These are phyloP conservation scores for Sylvietta virens DNA, from an alignment of 2,113 vertebrate genomes.

Conservation along the genomic window DNA sequence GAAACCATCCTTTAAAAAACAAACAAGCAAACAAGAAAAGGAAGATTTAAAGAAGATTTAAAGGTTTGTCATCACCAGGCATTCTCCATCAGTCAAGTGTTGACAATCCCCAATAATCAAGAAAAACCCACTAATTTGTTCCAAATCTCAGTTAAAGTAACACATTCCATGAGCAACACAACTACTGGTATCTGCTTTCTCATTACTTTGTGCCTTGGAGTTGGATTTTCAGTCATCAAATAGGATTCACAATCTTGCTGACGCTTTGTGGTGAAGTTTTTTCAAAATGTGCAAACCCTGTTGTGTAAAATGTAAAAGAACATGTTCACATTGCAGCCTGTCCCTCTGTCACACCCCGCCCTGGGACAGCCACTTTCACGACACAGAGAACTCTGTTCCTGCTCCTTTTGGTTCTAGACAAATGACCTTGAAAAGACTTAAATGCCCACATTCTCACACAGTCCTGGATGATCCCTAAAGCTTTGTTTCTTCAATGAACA, in stretches of 20 bases:
- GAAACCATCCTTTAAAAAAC: neutral
- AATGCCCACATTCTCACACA: neutral
- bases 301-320: neutral
- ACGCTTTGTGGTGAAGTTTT: neutral
- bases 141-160: neutral
- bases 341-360: neutral
- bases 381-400: neutral
- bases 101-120: neutral
- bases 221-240: neutral
- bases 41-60: too few relatives aligned
- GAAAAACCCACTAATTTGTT: neutral
- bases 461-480: neutral
- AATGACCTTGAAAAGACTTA: neutral
- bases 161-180: neutral
- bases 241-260: neutral
- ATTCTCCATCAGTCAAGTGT: neutral
- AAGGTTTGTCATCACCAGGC: neutral
- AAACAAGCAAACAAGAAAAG: neutral
- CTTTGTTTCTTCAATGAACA: neutral
- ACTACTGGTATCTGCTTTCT: neutral
- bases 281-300: neutral
- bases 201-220: neutral
- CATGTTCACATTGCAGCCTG: neutral
- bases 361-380: neutral
- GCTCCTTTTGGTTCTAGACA: neutral